phyloP scores from a whole-genome alignment of 2,797 vertebrate genomes.

The Notolepis coatsorum region DNA sequence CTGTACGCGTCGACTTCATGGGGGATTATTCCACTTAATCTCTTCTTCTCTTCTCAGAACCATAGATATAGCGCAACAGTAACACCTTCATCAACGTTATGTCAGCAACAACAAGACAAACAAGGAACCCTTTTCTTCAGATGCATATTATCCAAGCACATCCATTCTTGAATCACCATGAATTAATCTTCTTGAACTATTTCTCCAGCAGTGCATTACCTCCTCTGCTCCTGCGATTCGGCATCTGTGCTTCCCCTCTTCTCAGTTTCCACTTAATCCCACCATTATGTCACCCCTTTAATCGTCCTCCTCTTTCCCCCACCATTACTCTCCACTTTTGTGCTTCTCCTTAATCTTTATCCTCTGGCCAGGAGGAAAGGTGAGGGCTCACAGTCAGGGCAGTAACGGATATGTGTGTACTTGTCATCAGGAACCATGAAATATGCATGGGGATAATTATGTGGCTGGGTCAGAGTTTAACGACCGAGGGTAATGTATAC shows the following conservation, averaged over 20 bases:
- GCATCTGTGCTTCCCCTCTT: not conserved
- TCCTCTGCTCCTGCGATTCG: slow-evolving; percentile 2
- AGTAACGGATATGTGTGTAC: slow-evolving; percentile 74
- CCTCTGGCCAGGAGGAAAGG: slow-evolving; percentile 23
- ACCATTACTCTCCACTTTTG: slow-evolving; percentile 14
- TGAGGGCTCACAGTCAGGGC: slow-evolving; percentile 25
- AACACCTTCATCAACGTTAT: slow-evolving; percentile 7
- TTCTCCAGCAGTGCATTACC: slow-evolving; percentile 15
- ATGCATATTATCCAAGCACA: slow-evolving; percentile 37
- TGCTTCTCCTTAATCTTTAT: slow-evolving; percentile 32
- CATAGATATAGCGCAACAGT: not conserved
- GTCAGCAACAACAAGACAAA: slow-evolving; percentile 22
- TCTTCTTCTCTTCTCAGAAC: slow-evolving; percentile 30
- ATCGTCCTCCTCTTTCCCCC: slow-evolving; percentile 14
- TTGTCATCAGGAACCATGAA: slow-evolving; percentile 66
- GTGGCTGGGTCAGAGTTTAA: slow-evolving; percentile 74
- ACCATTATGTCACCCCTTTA: slow-evolving; percentile 21
- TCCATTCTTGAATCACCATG: not conserved
- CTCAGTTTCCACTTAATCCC: slow-evolving; percentile 29
- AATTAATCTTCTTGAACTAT: slow-evolving; percentile 24
- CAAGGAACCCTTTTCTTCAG: not conserved
- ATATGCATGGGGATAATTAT: slow-evolving; percentile 79
- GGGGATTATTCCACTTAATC: slow-evolving; percentile 15
- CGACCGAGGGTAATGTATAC: slow-evolving; percentile 68
- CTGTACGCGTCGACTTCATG: slow-evolving; percentile 24